Evolutionary conservation across 2,113 vertebrate genomes (phyloP).

Genomic region (Pangasianodon hypophthalmus): DNA sequence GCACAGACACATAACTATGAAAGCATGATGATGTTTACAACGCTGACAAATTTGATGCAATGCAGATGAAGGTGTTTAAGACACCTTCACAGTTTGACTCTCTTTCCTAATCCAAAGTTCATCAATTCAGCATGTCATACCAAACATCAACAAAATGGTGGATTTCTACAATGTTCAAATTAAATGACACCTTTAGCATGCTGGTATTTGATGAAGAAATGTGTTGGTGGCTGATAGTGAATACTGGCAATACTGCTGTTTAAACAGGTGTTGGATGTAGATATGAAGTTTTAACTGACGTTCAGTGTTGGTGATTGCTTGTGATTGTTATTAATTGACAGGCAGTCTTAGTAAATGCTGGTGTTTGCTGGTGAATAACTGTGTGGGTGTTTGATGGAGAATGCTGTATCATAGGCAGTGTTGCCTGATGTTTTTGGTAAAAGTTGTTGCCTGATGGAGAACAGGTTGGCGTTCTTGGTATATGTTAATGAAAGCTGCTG

Average conservation of each 20-base stretch:
- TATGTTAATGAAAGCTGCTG: not conserved
- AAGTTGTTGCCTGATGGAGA: not conserved
- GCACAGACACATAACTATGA: not conserved
- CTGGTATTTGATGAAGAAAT: not conserved
- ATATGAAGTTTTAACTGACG: not conserved
- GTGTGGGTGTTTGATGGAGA: not conserved
- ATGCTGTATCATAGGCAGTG: not conserved
- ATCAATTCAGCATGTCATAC: not conserved
- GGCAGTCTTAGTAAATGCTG: too few relatives aligned
- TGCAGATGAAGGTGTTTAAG: not conserved
- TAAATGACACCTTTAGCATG: not conserved
- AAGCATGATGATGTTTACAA: slow-evolving; percentile 12
- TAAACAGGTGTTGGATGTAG: not conserved
- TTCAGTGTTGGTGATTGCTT: not conserved
- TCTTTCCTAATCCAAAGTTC: not conserved
- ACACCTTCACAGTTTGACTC: not conserved
- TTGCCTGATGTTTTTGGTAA: not conserved
- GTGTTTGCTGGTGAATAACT: not conserved
- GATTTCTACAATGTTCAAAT: not conserved
- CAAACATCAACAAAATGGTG: not conserved
- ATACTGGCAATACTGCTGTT: not conserved
- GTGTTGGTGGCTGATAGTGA: not conserved
- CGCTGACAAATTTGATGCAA: not conserved
- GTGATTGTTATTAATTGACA: not conserved
- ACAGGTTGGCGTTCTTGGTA: not conserved